Conservation (phyloP, 2,113 vertebrate species). For the Salvelinus fontinalis region DNA sequence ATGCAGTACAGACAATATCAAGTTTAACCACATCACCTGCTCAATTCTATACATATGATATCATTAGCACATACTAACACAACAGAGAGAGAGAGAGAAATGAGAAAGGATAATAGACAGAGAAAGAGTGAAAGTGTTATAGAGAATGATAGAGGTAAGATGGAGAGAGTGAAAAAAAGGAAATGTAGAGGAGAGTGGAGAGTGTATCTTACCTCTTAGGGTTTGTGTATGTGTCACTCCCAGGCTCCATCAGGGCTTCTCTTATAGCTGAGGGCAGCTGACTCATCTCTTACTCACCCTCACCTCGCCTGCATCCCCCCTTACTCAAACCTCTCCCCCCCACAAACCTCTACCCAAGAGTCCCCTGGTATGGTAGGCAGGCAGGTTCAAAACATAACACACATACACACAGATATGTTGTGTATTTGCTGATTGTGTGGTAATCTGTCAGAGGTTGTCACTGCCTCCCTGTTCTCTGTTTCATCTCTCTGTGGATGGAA, state of each 20-base stretch:
- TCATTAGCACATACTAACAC: background rate
- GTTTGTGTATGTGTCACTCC: slow-evolving; percentile 42
- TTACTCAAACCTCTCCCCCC: slow-evolving; percentile 6
- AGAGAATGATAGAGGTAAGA: background rate
- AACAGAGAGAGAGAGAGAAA: background rate
- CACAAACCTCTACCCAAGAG: slow-evolving; percentile 22
- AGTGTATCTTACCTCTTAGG: slow-evolving; percentile 59
- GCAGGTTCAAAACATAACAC: background rate
- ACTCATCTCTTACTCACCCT: slow-evolving; percentile 74
- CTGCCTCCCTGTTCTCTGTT: too few relatives aligned
- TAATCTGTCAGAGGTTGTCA: too few relatives aligned
- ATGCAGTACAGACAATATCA: background rate
- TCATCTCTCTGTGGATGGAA: too few relatives aligned
- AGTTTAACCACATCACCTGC: background rate
- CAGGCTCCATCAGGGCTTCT: slow-evolving; percentile 56
- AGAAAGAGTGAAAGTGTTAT: background rate
- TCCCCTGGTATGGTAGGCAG: background rate
- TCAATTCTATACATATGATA: background rate
- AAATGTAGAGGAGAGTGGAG: slow-evolving; percentile 6
- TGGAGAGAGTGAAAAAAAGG: background rate
- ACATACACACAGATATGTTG: slow-evolving; percentile 4
- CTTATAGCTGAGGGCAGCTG: slow-evolving; percentile 69
- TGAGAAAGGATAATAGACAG: background rate
- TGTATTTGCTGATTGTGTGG: background rate
- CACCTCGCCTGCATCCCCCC: slow-evolving; percentile 14